A percentile compares a stretch with the other conserved stretches of the same genome.
These are phyloP conservation scores for Cavia porcellus DNA, from an alignment of 2,113 vertebrate species.

Conservation along the genomic window DNA sequence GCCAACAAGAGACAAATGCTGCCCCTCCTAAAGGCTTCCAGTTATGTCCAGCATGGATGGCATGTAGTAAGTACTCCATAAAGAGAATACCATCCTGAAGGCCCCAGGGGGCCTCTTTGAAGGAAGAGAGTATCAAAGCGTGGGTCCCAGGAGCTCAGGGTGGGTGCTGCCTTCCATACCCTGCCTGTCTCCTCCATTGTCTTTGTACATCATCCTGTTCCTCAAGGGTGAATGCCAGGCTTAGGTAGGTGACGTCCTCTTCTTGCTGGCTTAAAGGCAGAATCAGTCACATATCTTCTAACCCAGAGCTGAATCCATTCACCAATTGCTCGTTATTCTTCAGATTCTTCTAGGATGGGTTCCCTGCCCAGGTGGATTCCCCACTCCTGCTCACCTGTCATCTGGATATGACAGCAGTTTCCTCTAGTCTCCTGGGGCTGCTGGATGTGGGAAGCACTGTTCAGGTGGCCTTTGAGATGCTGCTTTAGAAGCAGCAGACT, in stretches of 20 bases:
- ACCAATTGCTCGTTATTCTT: slow-evolving; percentile 9
- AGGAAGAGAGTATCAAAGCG: not conserved
- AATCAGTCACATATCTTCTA: not conserved
- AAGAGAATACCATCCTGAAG: not conserved
- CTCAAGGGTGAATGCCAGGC: not conserved
- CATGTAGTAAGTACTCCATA: not conserved
- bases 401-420: not conserved
- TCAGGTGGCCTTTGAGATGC: slow-evolving; percentile 33
- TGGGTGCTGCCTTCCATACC: not conserved
- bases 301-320: slow-evolving; percentile 34
- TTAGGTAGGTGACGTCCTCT: not conserved
- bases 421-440: not conserved
- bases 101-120: not conserved
- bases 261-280: not conserved
- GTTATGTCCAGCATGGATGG: not conserved
- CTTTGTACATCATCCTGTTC: not conserved
- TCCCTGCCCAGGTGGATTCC: not conserved
- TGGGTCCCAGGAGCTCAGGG: not conserved
- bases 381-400: not conserved
- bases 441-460: not conserved
- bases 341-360: slow-evolving; percentile 5
- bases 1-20: not conserved
- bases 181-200: not conserved
- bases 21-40: not conserved
- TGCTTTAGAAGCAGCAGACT: not conserved